Conservation (phyloP, 2,888 invertebrate genomes). For the Trachelus stipa region DNA sequence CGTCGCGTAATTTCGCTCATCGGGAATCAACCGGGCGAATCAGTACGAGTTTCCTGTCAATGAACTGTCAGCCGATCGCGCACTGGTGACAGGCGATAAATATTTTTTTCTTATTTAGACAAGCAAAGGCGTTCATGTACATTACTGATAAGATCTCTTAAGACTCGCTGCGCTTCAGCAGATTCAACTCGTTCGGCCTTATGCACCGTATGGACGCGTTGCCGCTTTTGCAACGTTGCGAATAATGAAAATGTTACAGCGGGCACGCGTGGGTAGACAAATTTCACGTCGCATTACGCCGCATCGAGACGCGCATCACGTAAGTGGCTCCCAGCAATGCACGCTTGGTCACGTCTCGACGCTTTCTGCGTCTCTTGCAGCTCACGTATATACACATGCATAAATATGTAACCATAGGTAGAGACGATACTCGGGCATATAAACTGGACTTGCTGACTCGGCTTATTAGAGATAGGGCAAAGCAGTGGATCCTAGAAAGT, state of each 20-base stretch:
- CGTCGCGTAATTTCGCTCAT: background rate
- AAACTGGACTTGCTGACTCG: background rate
- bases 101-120: background rate
- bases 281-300: background rate
- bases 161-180: background rate
- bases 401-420: too few species aligned
- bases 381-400: background rate
- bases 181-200: background rate
- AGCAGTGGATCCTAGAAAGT: background rate
- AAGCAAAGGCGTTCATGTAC: background rate
- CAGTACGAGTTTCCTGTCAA: background rate
- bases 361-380: background rate
- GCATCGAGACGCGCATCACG: background rate
- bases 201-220: background rate
- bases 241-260: background rate
- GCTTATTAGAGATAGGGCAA: background rate
- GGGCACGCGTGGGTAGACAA: background rate
- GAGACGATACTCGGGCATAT: background rate
- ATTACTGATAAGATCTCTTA: background rate
- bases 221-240: conserved; percentile 2
- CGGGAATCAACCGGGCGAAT: background rate
- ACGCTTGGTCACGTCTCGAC: background rate
- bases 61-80: background rate
- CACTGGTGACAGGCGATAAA: background rate
- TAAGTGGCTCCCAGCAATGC: background rate